phyloP scores from a whole-genome alignment of 2,888 invertebrate species.

The Ennomos quercinarius region DNA sequence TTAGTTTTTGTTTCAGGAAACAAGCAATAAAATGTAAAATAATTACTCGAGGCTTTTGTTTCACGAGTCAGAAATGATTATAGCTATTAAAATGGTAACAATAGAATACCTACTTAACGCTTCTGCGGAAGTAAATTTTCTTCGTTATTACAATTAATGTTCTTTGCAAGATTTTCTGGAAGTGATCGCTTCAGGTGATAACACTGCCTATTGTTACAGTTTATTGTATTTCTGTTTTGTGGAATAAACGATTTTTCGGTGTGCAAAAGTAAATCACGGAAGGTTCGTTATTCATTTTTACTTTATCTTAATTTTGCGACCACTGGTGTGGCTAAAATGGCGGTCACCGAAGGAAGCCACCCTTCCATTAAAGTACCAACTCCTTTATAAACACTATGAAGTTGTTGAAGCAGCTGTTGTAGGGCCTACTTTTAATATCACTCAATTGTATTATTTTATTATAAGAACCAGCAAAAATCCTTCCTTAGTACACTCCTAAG shows the following conservation, averaged over 20 bases:
- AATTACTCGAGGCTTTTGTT: slow-evolving; percentile 30
- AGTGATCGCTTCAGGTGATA: slow-evolving; percentile 9
- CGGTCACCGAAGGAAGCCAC: slow-evolving; percentile 8
- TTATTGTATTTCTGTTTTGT: not conserved
- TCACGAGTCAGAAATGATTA: slow-evolving; percentile 31
- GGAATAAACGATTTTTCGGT: not conserved
- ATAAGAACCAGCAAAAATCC: no score
- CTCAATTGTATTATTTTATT: no score
- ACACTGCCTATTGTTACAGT: slow-evolving; percentile 3
- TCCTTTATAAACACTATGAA: slow-evolving; percentile 9
- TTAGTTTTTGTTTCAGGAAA: slow-evolving; percentile 33
- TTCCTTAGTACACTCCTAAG: no score
- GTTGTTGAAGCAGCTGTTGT: not conserved
- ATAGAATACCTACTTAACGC: slow-evolving; percentile 28
- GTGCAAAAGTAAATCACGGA: slow-evolving; percentile 10
- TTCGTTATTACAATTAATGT: slow-evolving; percentile 23
- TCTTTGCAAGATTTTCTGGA: slow-evolving; percentile 7
- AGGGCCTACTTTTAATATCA: no score
- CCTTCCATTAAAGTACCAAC: slow-evolving; percentile 11
- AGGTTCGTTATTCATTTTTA: not conserved
- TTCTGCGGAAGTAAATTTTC: slow-evolving; percentile 24
- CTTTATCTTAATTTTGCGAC: slow-evolving; percentile 12
- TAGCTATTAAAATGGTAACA: slow-evolving; percentile 31
- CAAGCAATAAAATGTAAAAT: slow-evolving; percentile 33
- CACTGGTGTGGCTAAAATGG: slow-evolving; percentile 18